Base-by-base conservation (phyloP, 2,888 invertebrate genomes). In the Hanleya hanleyi region DNA sequence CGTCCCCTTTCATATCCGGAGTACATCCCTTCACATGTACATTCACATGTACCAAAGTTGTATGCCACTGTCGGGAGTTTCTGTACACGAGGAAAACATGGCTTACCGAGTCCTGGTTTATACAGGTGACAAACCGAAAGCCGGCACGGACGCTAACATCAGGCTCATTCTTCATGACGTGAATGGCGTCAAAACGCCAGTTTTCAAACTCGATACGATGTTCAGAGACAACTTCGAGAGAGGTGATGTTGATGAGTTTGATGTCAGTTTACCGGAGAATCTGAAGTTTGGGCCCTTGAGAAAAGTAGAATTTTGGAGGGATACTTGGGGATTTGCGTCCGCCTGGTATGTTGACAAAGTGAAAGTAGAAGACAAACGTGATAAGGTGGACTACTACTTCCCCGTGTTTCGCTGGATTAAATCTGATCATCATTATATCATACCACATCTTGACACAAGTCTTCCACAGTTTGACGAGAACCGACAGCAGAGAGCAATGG, bases 341-440 rank as follows among this genome's bases (percentile, higher is more conserved):
- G 87, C 89, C 66, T 92, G 92, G 91, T 91, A 82, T 71, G 84
- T 88, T 32, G 87, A 89, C 64, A 83, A 77, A 65, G 81, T 90
- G 18, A 70, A 80, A 0, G 83, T 89, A 0, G 83, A 86, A 68
- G 85, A 86, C 70, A 68, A 81, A 18, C 76, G 79, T 26, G 80
- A 80, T 0, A 82, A 83, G 62, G 76, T 81, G 18, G 81, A 76
- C 18, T 87, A 77, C 70, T 81, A 86, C 26, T 89, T 89, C 75
- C 92, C 92, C 0, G 84, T 92, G 3, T 83, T 90, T 71, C 83
- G 91, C 18, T 92, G 91, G 91, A 87, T 92, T 67, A 81, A 84
- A 37, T 79, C 89, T 0, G 82, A 87, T 57, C 80, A 81, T 36
- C 86, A 85, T 38, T 91, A 91, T 79, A 69, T 85, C 35, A 86